Percentiles rank a stretch among this genome's conserved stretches.
phyloP scores from a whole-genome alignment of 2,888 invertebrate genomes.

The Formica aserva region DNA sequence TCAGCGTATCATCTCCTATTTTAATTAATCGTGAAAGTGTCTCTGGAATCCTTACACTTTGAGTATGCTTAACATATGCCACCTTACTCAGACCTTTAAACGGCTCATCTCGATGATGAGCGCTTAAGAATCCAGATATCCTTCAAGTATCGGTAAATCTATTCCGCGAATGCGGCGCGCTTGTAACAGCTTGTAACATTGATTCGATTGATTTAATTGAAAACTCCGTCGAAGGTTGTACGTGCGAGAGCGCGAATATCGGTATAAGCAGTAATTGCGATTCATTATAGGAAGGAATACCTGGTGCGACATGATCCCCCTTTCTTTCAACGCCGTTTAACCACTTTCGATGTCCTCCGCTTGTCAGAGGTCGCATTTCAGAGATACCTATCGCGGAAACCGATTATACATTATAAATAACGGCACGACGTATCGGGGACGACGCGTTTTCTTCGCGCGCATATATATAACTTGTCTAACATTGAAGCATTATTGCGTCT shows the following conservation, averaged over 20 bases:
- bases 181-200: not conserved
- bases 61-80: not conserved
- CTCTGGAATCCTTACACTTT: not conserved
- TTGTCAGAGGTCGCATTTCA: constrained; percentile 42
- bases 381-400: constrained; percentile 34
- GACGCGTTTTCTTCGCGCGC: not conserved
- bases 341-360: constrained; percentile 39
- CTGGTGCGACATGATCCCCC: not conserved
- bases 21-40: constrained; percentile 17
- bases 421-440: not conserved
- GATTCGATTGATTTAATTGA: constrained; percentile 39
- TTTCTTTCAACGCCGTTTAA: constrained; percentile 15
- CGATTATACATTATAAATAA: constrained; percentile 22
- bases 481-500: not conserved
- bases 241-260: constrained; percentile 17
- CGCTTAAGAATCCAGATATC: constrained; percentile 13
- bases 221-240: constrained; percentile 15
- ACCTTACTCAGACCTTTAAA: not conserved
- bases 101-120: not conserved
- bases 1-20: not conserved
- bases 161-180: constrained; percentile 28
- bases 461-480: not conserved
- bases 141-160: constrained; percentile 26
- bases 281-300: not conserved
- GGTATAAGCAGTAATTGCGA: constrained; percentile 15